phyloP scores from a whole-genome alignment of 1,140 invertebrate genomes.

The Cryptotermes secundus region DNA sequence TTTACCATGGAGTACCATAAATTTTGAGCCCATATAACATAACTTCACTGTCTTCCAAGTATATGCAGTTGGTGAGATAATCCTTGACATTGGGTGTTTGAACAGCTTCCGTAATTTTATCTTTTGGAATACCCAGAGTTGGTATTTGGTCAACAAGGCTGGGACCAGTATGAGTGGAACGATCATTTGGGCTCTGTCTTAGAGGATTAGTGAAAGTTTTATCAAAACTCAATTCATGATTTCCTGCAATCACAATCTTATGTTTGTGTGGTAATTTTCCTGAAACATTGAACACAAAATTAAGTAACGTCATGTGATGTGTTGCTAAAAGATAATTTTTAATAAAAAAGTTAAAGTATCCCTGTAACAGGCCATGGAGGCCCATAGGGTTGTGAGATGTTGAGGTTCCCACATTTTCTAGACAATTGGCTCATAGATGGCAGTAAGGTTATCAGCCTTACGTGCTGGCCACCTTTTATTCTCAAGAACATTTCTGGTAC shows the following conservation, averaged over 20 bases:
- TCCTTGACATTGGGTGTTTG: constrained; percentile 62
- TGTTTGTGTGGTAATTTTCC: constrained; percentile 73
- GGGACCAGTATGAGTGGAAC: constrained; percentile 50
- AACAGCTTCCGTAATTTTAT: constrained; percentile 63
- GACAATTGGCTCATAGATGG: no score
- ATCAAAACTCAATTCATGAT: constrained; percentile 87
- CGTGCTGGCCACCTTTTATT: no score
- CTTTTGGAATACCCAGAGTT: constrained; percentile 65
- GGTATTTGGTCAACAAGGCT: constrained; percentile 64
- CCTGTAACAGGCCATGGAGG: no score
- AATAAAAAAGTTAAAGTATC: no score
- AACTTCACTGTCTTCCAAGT: constrained; percentile 71
- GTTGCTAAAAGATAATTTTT: neutral
- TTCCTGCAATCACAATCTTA: constrained; percentile 87
- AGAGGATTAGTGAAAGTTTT: constrained; percentile 64
- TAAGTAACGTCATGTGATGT: neutral
- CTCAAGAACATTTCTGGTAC: no score
- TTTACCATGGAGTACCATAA: constrained; percentile 82
- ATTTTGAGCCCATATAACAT: constrained; percentile 76
- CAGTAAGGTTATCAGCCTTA: no score
- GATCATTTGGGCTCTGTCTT: constrained; percentile 45
- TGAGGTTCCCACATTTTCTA: no score
- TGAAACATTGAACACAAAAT: constrained; percentile 42
- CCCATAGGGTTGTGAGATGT: no score
- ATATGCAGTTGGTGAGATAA: constrained; percentile 75